Base-by-base conservation (phyloP, 2,113 vertebrate genomes). In the Proteles cristata region DNA sequence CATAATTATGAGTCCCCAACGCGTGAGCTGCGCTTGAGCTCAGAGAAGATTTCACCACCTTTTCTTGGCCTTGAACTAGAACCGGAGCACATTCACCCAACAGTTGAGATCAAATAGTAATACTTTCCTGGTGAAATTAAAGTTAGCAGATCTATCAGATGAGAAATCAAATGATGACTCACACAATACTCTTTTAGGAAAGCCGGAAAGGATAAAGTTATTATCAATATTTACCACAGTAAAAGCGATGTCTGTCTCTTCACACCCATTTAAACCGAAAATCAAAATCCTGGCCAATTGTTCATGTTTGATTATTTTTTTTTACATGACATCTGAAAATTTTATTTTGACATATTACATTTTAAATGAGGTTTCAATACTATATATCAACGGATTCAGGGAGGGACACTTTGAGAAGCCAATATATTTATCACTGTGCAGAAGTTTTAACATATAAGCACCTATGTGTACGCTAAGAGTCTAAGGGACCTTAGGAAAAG, bases 201-300 rank as follows among this genome's bases (percentile, higher is more conserved):
- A 21, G 65, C 43, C 61, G 12, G 33, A 91, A 88, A 82, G 50
- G 86, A 96, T 65, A 28, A 68, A 84, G 33, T 63, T 53, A 71
- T 87, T 68, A 90, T 48, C 50, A 92, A 94, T 89, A 87, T 66
- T 61, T 35, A 90, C 73, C 50, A 53, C 1, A 65, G 90, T 43
- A 74, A 86, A 85, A 55, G 48, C 1, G 21, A 23, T 21, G 73
- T 48, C 19, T 69, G 58, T 55, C 58, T 91, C 58, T 81, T 43
- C 63, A 61, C 9, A 90, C 25, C 45, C 93, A 61, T 11, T 73
- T 81, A 93, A 95, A 74, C 35, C 80, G 82, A 91, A 97, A 97
- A 50, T 86, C 28, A 86, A 83, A 86, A 92, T 23, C 35, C 15
- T 48, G 39, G 45, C 61, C 10, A 26, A 55, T 50, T 12, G 28